Base-by-base conservation (phyloP, 2,888 invertebrate genomes). In the Copidosoma aretas region DNA sequence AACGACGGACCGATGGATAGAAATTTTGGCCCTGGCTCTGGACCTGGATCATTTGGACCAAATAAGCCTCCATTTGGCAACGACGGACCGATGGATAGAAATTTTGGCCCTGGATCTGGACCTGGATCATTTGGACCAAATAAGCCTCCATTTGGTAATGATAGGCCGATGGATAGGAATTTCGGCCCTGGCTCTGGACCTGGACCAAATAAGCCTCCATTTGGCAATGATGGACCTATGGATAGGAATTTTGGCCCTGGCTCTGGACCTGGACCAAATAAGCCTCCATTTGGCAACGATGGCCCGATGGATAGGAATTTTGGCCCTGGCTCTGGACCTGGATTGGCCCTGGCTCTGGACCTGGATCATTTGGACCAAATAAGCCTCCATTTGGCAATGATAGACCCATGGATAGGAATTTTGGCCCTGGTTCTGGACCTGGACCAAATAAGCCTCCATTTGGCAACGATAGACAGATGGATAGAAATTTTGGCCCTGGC, bases 1-100 rank as follows among this genome's bases (percentile, higher is more conserved):
- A 65, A 61, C 39, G 67, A 63, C 21, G 68, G 64, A 10, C 62
- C 67, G 4, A 63, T 63, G 39, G 68, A 67, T 56, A 67, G 63
- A 54, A 70, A 64, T 22, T 64, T 66, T 17, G 32, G 64, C 21
- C 53, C 43, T 24, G 54, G 43, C 5, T 10, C 24, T n/a, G n/a
- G n/a, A 2, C 17, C 41, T 25, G 24, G 46, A 60, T 4, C n/a
- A 32, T n/a, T 2, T n/a, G 56, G 25, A 15, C n/a, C n/a, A 25
- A n/a, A 32, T 32, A 17, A 10, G 15, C n/a, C n/a, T n/a, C 64
- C 64, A 2, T 64, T 64, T 64, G 64, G 57, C 10, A 56, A 49
- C 4, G 65, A 70, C 53, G 32, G 68, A 14, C 60, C 24, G 19
- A 51, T 22, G 15, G 43, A 24, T 32, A 14, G 53, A n/a, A 60